Evolutionary conservation across 2,888 invertebrate species (phyloP).

Genomic region (Philaethria dido): DNA sequence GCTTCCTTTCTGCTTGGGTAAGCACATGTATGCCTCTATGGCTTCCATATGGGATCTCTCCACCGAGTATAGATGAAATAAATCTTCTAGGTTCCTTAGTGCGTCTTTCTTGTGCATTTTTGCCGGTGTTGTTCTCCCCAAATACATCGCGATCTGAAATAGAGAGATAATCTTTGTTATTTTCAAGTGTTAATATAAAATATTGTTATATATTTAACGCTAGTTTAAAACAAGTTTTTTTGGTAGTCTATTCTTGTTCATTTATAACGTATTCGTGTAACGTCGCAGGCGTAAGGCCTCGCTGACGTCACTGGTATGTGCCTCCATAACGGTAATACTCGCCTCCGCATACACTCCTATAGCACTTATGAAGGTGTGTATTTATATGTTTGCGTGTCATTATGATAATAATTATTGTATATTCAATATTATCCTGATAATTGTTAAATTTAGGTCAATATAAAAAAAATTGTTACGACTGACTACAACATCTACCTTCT

Average conservation of each 20-base stretch:
- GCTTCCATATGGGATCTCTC: slow-evolving; percentile 92
- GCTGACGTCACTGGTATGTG: slow-evolving; percentile 83
- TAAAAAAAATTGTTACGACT: not conserved
- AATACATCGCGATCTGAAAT: slow-evolving; percentile 82
- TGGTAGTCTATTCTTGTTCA: slow-evolving; percentile 61
- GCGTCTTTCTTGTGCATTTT: slow-evolving; percentile 62
- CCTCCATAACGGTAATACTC: slow-evolving; percentile 82
- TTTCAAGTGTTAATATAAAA: not conserved
- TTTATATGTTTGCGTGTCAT: slow-evolving; percentile 51
- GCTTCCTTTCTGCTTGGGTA: slow-evolving; percentile 92
- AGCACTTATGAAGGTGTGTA: slow-evolving; percentile 36
- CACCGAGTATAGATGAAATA: slow-evolving; percentile 91
- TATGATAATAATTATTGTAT: slow-evolving; percentile 52
- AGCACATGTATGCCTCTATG: slow-evolving; percentile 87
- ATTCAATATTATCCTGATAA: not conserved
- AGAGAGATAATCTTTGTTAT: slow-evolving; percentile 47
- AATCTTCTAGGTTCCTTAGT: slow-evolving; percentile 85
- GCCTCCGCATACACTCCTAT: slow-evolving; percentile 71
- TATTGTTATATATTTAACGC: slow-evolving; percentile 7
- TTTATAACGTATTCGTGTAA: slow-evolving; percentile 74
- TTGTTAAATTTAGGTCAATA: not conserved
- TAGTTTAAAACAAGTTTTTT: slow-evolving; percentile 45
- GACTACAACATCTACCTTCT: not conserved
- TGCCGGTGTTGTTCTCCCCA: slow-evolving; percentile 67
- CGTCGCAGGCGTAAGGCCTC: slow-evolving; percentile 75